A percentile compares a stretch with the other conserved stretches of the same genome.
phyloP scores from a whole-genome alignment of 2,888 invertebrate species.

The Schizaphis graminum region DNA sequence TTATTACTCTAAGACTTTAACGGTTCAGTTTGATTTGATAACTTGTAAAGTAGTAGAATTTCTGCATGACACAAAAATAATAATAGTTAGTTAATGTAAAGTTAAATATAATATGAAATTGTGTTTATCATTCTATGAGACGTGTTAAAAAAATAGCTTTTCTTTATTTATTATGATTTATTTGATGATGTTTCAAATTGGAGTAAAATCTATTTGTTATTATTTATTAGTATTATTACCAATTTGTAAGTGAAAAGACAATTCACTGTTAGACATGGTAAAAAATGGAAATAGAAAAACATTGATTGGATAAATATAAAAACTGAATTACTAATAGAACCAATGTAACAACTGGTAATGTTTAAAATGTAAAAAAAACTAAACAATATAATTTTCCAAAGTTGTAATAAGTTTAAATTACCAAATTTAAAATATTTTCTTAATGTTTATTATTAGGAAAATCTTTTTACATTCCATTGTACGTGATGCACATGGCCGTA shows the following conservation, averaged over 20 bases:
- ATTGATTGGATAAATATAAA: neutral
- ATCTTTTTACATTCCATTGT: slow-evolving; percentile 97
- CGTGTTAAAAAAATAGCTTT: neutral
- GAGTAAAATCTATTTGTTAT: neutral
- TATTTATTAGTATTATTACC: neutral
- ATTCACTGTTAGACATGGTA: neutral
- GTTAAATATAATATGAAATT: neutral
- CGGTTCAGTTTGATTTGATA: neutral
- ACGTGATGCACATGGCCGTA: slow-evolving; percentile 96
- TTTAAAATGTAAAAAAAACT: neutral
- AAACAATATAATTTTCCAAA: neutral
- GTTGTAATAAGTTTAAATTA: neutral
- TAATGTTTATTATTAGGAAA: slow-evolving; percentile 74
- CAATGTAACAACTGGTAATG: neutral
- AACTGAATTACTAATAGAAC: neutral
- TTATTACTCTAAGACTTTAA: neutral
- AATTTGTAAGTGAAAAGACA: neutral
- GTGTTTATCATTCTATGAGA: neutral
- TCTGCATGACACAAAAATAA: neutral
- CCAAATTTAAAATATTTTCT: neutral
- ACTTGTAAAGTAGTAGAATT: neutral
- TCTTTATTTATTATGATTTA: neutral
- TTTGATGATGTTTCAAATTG: neutral
- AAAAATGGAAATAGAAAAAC: neutral
- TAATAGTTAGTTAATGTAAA: neutral